A percentile compares a stretch with the other conserved stretches of the same genome.
Conservation (phyloP, 2,113 vertebrate genomes). For the Cettia cetti region DNA sequence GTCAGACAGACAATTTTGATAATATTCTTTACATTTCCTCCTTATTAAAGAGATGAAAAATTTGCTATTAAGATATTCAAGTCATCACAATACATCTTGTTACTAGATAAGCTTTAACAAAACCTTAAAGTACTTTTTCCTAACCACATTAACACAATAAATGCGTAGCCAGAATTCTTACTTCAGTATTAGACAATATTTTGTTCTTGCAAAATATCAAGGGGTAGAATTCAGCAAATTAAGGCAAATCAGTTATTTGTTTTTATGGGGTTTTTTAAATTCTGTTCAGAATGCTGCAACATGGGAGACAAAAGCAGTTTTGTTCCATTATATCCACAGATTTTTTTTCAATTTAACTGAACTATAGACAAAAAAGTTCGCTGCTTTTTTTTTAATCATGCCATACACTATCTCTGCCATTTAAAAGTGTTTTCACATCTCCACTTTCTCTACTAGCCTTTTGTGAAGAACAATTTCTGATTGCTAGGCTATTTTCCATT, state of each 20-base stretch:
- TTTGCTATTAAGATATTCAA: conserved; percentile 58
- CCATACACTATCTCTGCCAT: conserved; percentile 1
- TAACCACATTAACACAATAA: conserved; percentile 24
- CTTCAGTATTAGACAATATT: neutral
- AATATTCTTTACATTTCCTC: conserved; percentile 63
- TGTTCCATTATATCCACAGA: conserved; percentile 4
- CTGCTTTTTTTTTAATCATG: neutral
- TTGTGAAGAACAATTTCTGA: conserved; percentile 61
- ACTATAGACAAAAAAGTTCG: neutral
- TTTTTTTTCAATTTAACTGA: conserved; percentile 8
- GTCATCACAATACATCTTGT: conserved; percentile 41
- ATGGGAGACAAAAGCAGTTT: neutral
- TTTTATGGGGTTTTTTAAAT: neutral
- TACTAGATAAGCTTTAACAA: conserved; percentile 43
- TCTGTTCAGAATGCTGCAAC: neutral
- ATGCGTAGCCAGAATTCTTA: neutral
- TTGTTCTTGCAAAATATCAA: conserved; percentile 10
- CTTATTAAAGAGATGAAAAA: conserved; percentile 55
- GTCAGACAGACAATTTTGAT: conserved; percentile 61
- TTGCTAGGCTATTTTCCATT: conserved; percentile 57
- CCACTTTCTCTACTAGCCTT: conserved; percentile 32
- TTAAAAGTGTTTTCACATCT: conserved; percentile 40
- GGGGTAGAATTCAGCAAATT: conserved; percentile 7
- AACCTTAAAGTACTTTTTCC: neutral
- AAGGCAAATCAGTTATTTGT: neutral